Evolutionary conservation across 2,797 vertebrate genomes (phyloP).

Genomic region (Glyptemys insculpta): DNA sequence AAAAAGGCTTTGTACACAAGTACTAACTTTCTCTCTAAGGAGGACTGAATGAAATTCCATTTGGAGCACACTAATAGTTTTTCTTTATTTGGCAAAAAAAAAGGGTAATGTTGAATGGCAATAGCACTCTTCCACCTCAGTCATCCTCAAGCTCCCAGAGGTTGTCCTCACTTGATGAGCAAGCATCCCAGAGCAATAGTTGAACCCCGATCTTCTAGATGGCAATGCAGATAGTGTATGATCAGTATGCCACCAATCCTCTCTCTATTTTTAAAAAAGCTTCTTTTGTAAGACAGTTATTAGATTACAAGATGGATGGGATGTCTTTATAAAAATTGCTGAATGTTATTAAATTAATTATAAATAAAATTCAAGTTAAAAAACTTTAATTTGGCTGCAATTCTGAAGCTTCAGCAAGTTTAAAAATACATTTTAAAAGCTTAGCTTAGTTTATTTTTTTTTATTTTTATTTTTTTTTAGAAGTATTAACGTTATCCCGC

Average conservation of each 20-base stretch:
- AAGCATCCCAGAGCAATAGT: not conserved
- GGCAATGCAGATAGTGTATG: not conserved
- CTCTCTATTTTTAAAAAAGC: not conserved
- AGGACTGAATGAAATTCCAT: not conserved
- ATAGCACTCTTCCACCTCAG: not conserved
- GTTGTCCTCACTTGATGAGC: not conserved
- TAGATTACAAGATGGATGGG: not conserved
- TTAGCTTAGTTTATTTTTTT: slow-evolving; percentile 56
- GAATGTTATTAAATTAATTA: slow-evolving; percentile 13
- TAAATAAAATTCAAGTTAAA: slow-evolving; percentile 36
- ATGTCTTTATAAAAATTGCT: slow-evolving; percentile 24
- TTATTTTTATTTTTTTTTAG: not conserved
- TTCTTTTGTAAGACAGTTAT: not conserved
- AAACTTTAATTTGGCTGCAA: slow-evolving; percentile 47
- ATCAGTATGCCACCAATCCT: not conserved
- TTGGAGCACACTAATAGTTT: not conserved
- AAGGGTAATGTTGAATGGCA: not conserved
- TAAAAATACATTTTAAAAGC: slow-evolving; percentile 58
- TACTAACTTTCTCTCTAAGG: not conserved
- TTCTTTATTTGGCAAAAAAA: not conserved
- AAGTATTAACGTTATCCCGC: not conserved
- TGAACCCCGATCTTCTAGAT: not conserved
- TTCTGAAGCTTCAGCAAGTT: not conserved
- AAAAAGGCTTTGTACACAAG: not conserved
- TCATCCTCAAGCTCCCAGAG: not conserved